Evolutionary conservation across 2,797 vertebrate genomes (phyloP).

Genomic region (Poeciliopsis gracilis): DNA sequence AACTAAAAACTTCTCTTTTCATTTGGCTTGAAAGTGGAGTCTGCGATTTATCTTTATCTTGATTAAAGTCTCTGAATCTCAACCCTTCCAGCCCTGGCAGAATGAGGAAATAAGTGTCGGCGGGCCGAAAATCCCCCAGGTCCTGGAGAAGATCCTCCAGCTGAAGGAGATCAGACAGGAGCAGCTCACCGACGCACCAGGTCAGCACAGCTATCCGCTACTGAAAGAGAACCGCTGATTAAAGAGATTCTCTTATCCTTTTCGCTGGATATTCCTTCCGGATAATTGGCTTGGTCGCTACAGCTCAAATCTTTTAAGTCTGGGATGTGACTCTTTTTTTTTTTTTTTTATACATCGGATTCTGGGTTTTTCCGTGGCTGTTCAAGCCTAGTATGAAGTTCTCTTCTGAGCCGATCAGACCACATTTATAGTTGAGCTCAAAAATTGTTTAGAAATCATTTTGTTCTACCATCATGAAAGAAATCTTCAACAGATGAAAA

Average conservation of each 20-base stretch:
- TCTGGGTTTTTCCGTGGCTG: background rate
- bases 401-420: too few relatives aligned
- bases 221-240: background rate
- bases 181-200: slow-evolving; percentile 82
- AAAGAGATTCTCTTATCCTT: background rate
- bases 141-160: slow-evolving; percentile 93
- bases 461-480: too few relatives aligned
- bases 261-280: background rate
- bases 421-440: too few relatives aligned
- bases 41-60: background rate
- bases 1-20: background rate
- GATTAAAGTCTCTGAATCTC: background rate
- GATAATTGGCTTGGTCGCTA: background rate
- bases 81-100: slow-evolving; percentile 74
- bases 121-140: slow-evolving; percentile 94
- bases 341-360: too few relatives aligned
- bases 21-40: background rate
- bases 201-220: slow-evolving; percentile 45
- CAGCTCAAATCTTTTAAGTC: background rate
- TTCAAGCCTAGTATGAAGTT: too few relatives aligned
- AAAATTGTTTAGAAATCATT: too few relatives aligned
- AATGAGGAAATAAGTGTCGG: slow-evolving; percentile 82
- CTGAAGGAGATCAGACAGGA: slow-evolving; percentile 94
- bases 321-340: background rate
- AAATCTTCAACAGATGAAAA: background rate